Base-by-base conservation (phyloP, 1,140 invertebrate species). In the Melitaea cinxia region DNA sequence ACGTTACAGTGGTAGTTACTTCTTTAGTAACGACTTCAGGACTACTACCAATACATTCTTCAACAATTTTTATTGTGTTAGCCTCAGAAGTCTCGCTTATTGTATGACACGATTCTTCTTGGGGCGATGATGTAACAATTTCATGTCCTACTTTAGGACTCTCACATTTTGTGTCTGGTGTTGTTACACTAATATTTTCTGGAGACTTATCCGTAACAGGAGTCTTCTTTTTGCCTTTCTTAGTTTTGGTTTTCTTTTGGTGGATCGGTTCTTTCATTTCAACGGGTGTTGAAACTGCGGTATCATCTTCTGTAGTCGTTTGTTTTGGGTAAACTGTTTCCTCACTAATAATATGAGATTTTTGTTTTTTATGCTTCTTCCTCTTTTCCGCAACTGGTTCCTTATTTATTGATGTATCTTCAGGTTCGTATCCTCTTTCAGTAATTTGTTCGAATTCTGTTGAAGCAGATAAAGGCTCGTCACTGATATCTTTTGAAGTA, bases 31-130 rank as follows among this genome's bases (percentile, higher is more conserved):
- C 60, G 14, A 79, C 78, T 82, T 92, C 89, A 57, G 89, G 89
- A 68, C 86, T 85, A 33, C 82, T 85, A 35, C 86, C 76, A 6
- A 94, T 65, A 53, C 87, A 89, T 88, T 94, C 94, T 89, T 94
- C 93, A n/a, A 94, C 80, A 65, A 94, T 88, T 90, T 94, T 94
- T 0, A 94, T 93, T 30, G 91, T 92, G 19, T 83, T 91, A 4
- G 91, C 85, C 61, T 93, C 91, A 9, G 93, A 92, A 37, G 88
- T 92, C 76, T 92, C 92, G 73, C 92, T 93, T 19, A 94, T 83
- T 15, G 92, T 92, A 65, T 91, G 91, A 65, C 91, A 93, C 1
- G 92, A 92, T 61, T 93, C 93, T 64, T 92, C 91, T 39, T 78
- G 77, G 58, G 85, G 85, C 30, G 88, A 87, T 12, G 60, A 65